Conservation (phyloP, 1,140 invertebrate species). For the Drosophila pachea region DNA sequence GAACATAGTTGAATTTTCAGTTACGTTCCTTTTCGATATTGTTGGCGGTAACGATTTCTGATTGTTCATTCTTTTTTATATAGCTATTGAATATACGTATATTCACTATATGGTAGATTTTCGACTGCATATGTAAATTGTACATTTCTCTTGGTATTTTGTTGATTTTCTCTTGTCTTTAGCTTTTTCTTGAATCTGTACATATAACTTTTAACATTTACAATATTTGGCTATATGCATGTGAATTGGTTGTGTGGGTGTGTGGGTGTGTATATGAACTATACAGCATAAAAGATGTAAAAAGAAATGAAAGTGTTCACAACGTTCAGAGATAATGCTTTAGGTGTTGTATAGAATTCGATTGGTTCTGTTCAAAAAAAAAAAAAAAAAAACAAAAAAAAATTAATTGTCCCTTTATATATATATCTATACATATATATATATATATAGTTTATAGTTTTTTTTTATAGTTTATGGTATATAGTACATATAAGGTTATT, state of each 20-base stretch:
- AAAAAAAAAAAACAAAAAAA: slow-evolving; percentile 7
- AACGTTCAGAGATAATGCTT: slow-evolving; percentile 51
- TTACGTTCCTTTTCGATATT: too few species aligned
- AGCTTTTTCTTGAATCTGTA: slow-evolving; percentile 33
- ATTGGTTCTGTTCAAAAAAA: slow-evolving; percentile 25
- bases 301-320: slow-evolving; percentile 29
- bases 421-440: slow-evolving; percentile 34
- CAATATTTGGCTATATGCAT: slow-evolving; percentile 59
- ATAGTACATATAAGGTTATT: slow-evolving; percentile 49
- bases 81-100: slow-evolving; percentile 13
- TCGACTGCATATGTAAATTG: slow-evolving; percentile 28
- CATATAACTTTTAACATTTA: slow-evolving; percentile 62
- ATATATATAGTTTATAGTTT: slow-evolving; percentile 1
- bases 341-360: slow-evolving; percentile 37
- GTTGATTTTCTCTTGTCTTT: slow-evolving; percentile 16
- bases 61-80: slow-evolving; percentile 10
- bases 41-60: background rate
- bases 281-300: slow-evolving; percentile 35
- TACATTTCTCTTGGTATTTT: slow-evolving; percentile 48
- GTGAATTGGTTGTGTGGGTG: slow-evolving; percentile 24
- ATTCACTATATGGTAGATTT: slow-evolving; percentile 11
- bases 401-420: slow-evolving; percentile 24
- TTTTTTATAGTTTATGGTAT: slow-evolving; percentile 36
- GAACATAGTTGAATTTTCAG: too few species aligned
- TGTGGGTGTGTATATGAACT: slow-evolving; percentile 18